Conservation (phyloP, 1,140 invertebrate species). For the Pseudoatta argentina region DNA sequence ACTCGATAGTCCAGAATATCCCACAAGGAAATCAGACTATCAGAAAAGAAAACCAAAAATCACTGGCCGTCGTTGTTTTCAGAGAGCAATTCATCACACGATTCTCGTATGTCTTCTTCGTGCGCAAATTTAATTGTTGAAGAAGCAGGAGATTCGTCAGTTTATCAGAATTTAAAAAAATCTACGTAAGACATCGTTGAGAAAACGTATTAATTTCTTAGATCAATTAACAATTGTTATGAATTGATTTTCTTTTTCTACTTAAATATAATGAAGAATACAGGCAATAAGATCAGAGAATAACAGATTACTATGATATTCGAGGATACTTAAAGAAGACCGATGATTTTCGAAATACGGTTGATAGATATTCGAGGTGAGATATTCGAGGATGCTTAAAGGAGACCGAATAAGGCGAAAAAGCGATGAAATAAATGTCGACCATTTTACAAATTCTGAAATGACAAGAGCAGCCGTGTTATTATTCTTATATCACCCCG, state of each 20-base stretch:
- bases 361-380: neutral
- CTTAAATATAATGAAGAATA: no score
- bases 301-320: neutral
- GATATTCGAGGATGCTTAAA: neutral
- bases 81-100: neutral
- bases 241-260: neutral
- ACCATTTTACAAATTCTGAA: conserved; percentile 15
- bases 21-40: neutral
- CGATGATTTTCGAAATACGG: neutral
- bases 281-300: no score
- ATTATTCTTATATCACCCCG: conserved; percentile 75
- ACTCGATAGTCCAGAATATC: neutral
- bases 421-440: conserved; percentile 19
- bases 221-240: neutral
- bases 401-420: neutral
- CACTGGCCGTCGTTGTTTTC: neutral
- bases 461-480: conserved; percentile 52
- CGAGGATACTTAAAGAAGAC: neutral
- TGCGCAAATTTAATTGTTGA: conserved; percentile 47
- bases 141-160: neutral
- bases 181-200: neutral
- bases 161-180: neutral
- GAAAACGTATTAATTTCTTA: conserved; percentile 2
- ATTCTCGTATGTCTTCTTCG: neutral
- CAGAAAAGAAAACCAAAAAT: neutral